phyloP scores from a whole-genome alignment of 2,113 vertebrate genomes.

The Hypocryptadius cinnamomeus region DNA sequence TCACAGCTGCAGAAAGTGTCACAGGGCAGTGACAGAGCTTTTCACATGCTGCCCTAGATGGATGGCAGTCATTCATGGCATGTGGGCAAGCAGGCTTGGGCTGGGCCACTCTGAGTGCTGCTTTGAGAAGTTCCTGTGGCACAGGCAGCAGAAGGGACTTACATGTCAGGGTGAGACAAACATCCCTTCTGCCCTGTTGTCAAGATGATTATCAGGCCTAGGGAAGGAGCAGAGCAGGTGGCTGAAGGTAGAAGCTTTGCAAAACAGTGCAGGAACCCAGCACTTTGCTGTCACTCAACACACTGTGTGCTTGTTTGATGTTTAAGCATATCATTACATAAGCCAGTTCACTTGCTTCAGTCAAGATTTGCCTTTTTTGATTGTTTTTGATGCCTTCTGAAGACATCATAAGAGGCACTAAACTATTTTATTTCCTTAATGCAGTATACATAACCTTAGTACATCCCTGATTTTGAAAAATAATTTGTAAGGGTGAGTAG shows the following conservation, averaged over 20 bases:
- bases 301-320: not conserved
- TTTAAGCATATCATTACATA: not conserved
- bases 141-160: not conserved
- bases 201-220: not conserved
- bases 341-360: not conserved
- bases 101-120: not conserved
- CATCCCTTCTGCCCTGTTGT: fast-evolving
- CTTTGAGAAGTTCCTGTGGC: not conserved
- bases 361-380: not conserved
- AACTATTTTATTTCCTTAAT: not conserved
- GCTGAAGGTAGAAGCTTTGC: not conserved
- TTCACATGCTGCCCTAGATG: fast-evolving
- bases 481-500: not conserved
- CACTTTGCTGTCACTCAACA: not conserved
- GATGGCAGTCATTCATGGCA: not conserved
- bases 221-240: not conserved
- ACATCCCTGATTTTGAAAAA: not conserved
- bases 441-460: not conserved
- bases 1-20: not conserved
- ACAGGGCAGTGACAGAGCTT: not conserved
- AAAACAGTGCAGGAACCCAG: not conserved
- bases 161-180: fast-evolving
- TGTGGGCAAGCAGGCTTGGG: not conserved
- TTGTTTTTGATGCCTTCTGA: not conserved
- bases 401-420: not conserved